Evolutionary conservation across 1,140 invertebrate genomes (phyloP).

Genomic region (Camponotus pennsylvanicus): DNA sequence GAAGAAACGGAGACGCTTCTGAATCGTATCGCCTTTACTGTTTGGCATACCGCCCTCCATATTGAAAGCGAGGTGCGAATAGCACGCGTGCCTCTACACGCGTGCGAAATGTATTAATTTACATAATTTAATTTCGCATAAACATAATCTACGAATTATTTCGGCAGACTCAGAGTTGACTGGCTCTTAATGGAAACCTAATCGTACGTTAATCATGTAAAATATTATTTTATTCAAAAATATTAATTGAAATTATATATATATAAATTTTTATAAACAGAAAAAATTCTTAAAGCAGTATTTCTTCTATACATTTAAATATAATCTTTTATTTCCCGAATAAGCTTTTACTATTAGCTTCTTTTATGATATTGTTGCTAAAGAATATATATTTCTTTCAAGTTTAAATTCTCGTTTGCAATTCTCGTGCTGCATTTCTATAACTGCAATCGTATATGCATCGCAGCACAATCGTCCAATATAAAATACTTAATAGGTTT

Average conservation of each 20-base stretch:
- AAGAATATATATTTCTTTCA: neutral
- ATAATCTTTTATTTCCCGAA: neutral
- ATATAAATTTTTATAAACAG: neutral
- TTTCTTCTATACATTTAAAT: neutral
- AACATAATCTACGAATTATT: neutral
- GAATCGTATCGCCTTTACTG: constrained; percentile 88
- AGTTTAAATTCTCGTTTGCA: neutral
- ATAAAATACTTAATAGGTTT: constrained; percentile 37
- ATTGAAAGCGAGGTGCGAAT: constrained; percentile 85
- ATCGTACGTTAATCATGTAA: neutral
- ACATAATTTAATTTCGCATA: neutral
- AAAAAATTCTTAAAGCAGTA: neutral
- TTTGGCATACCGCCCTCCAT: constrained; percentile 88
- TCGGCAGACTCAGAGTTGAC: neutral
- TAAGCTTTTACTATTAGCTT: neutral
- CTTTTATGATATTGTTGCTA: neutral
- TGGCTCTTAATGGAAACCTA: neutral
- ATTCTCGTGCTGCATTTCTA: neutral
- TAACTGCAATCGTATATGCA: constrained; percentile 30
- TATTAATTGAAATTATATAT: neutral
- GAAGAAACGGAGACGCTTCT: constrained; percentile 85
- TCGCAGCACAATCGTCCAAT: neutral
- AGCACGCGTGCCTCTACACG: neutral
- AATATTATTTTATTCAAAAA: neutral
- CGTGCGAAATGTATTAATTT: constrained; percentile 3